A percentile compares a stretch with the other conserved stretches of the same genome.
Evolutionary conservation across 2,113 vertebrate species (phyloP).

Genomic region (Notechis scutatus): DNA sequence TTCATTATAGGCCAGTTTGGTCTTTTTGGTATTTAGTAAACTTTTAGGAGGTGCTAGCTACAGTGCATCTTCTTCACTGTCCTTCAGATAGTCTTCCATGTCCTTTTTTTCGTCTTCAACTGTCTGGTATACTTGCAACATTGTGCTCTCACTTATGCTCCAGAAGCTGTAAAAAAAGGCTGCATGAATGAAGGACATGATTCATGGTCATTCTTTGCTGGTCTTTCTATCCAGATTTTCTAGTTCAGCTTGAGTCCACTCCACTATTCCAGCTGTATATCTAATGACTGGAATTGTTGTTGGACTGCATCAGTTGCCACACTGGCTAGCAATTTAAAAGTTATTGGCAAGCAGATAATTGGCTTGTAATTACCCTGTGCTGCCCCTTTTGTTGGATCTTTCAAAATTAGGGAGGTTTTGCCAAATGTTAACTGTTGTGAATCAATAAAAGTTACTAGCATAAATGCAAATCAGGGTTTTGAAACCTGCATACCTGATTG

Average conservation of each 20-base stretch:
- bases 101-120: not conserved
- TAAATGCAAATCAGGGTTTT: too few species aligned
- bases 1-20: not conserved
- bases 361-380: not conserved
- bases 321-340: not conserved
- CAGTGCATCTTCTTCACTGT: not conserved
- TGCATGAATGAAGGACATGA: not conserved
- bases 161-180: not conserved
- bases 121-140: not conserved
- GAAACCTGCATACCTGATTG: too few species aligned
- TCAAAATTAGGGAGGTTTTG: not conserved
- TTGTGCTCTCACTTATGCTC: not conserved
- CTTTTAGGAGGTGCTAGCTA: not conserved
- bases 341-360: not conserved
- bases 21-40: not conserved
- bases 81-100: not conserved
- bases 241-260: not conserved
- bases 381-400: not conserved
- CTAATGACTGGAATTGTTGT: not conserved
- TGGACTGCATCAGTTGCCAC: not conserved
- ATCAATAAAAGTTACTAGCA: too few species aligned
- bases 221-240: not conserved
- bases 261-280: not conserved
- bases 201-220: not conserved
- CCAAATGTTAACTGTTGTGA: not conserved